Evolutionary conservation across 2,113 vertebrate species (phyloP).

Genomic region (Gymnogyps californianus): DNA sequence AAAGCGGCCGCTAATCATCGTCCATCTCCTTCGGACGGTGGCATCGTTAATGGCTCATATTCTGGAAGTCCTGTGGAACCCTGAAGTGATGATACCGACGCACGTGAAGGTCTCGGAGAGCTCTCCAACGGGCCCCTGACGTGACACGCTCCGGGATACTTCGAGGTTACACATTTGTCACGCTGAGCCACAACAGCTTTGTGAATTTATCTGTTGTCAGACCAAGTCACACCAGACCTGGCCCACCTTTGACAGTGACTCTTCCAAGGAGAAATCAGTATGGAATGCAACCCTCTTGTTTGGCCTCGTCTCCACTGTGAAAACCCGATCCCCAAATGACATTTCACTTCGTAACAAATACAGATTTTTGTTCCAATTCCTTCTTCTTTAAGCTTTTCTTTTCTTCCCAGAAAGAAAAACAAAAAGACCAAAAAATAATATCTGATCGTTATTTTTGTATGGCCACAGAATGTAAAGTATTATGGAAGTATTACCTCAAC

Average conservation of each 20-base stretch:
- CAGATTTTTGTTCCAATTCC: not conserved
- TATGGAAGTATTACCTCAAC: not conserved
- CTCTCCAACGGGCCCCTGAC: not conserved
- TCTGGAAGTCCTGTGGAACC: not conserved
- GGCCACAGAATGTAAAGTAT: not conserved
- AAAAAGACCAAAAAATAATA: not conserved
- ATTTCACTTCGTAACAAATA: not conserved
- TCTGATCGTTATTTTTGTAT: not conserved
- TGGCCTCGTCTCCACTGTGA: rapidly evolving
- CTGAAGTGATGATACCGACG: rapidly evolving
- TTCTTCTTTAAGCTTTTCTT: not conserved
- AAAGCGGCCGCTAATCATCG: rapidly evolving
- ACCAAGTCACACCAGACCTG: not conserved
- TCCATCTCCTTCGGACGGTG: rapidly evolving
- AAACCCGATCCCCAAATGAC: not conserved
- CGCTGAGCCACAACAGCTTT: not conserved
- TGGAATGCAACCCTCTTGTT: rapidly evolving
- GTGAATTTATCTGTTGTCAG: not conserved
- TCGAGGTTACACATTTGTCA: not conserved
- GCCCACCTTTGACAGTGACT: not conserved
- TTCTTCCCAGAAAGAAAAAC: not conserved
- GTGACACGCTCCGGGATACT: not conserved
- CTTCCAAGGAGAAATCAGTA: rapidly evolving
- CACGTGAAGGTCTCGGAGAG: rapidly evolving
- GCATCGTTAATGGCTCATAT: rapidly evolving